These are phyloP conservation scores for Phengaris arion DNA, from an alignment of 2,888 invertebrate species.

Conservation along the genomic window DNA sequence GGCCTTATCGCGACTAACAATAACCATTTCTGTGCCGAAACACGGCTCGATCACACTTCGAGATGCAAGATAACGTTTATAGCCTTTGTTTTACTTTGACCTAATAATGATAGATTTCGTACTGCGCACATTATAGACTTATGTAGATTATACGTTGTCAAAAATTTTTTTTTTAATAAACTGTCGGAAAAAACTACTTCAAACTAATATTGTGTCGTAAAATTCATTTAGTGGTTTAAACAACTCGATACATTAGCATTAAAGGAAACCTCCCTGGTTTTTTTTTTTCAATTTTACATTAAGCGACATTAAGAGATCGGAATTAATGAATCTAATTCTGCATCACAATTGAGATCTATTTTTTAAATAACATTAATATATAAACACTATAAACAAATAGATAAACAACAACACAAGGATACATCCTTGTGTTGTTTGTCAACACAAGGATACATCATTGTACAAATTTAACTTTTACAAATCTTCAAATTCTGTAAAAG, in stretches of 20 bases:
- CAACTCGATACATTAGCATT: neutral
- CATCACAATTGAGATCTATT: neutral
- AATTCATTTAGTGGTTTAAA: neutral
- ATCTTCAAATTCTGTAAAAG: neutral
- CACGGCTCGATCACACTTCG: constrained; percentile 43
- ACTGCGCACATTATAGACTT: neutral
- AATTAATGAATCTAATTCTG: neutral
- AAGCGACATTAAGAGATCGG: too few species aligned
- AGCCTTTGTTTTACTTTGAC: constrained; percentile 42
- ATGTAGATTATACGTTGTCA: too few species aligned
- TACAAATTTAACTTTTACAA: neutral
- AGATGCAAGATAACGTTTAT: constrained; percentile 45
- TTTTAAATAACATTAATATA: neutral
- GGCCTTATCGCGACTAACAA: constrained; percentile 49
- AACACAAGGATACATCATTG: too few species aligned
- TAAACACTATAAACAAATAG: too few species aligned
- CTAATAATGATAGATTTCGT: constrained; percentile 35
- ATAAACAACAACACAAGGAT: neutral
- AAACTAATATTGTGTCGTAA: too few species aligned
- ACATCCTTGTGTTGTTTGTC: too few species aligned
- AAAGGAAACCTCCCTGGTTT: neutral
- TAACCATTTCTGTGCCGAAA: constrained; percentile 51
- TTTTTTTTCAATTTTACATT: neutral
- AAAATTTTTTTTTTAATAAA: too few species aligned
- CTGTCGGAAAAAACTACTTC: too few species aligned